A percentile compares a stretch with the other conserved stretches of the same genome.
Evolutionary conservation across 2,113 vertebrate species (phyloP).

Genomic region (Myiagra hebetior): DNA sequence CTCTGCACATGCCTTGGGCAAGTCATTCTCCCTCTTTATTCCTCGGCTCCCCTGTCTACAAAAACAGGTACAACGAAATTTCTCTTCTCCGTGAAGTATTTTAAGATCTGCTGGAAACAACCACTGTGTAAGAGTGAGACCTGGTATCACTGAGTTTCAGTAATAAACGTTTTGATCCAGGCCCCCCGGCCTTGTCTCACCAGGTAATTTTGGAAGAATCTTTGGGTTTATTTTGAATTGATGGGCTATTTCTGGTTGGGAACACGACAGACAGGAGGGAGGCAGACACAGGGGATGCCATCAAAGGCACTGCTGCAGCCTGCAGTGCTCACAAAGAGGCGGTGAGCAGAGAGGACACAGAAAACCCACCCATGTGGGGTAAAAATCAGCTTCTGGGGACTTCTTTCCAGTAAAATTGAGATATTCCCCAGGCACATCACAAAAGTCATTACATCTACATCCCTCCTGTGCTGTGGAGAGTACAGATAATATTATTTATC

Average conservation of each 20-base stretch:
- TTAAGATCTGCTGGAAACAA: conserved; percentile 3
- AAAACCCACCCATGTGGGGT: not conserved
- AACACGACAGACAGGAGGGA: not conserved
- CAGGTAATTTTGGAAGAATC: not conserved
- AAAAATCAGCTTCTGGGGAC: not conserved
- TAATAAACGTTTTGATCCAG: not conserved
- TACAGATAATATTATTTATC: not conserved
- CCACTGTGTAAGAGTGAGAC: not conserved
- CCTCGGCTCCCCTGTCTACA: not conserved
- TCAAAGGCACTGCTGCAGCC: not conserved
- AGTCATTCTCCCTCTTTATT: conserved; percentile 29
- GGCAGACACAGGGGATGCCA: not conserved
- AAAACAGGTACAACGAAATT: not conserved
- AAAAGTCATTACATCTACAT: not conserved
- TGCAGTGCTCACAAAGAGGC: not conserved
- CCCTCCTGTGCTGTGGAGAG: not conserved
- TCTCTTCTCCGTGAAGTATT: not conserved
- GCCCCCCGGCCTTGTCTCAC: not conserved
- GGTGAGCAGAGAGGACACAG: not conserved
- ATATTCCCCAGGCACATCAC: not conserved
- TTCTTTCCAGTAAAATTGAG: not conserved
- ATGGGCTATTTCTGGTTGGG: not conserved
- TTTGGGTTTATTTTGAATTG: not conserved
- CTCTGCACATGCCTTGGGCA: conserved; percentile 17
- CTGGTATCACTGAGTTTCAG: not conserved